phyloP scores from a whole-genome alignment of 2,888 invertebrate genomes.

The Dicranocentrus wangi region DNA sequence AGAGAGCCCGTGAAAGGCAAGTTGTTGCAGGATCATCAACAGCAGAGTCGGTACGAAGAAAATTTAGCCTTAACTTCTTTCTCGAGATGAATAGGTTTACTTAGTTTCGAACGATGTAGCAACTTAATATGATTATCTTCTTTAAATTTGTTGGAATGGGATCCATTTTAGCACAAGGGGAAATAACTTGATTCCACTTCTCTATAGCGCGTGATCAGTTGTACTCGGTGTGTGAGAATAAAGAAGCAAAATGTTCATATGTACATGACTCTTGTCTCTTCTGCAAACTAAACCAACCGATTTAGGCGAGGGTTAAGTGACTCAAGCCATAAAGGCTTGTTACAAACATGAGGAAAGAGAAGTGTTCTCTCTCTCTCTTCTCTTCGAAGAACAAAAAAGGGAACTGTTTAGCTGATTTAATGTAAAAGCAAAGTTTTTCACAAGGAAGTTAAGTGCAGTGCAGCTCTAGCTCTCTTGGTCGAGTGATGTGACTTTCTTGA shows the following conservation, averaged over 20 bases:
- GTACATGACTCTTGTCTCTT: constrained; percentile 15
- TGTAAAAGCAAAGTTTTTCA: constrained; percentile 63
- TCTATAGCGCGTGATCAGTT: background rate
- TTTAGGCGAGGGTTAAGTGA: constrained; percentile 61
- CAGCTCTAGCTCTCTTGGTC: background rate
- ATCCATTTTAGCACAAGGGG: constrained; percentile 26
- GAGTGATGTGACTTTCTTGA: constrained; percentile 31
- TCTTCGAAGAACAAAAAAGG: constrained; percentile 37
- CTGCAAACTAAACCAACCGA: constrained; percentile 53
- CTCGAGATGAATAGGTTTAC: constrained; percentile 52
- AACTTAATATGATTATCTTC: constrained; percentile 54
- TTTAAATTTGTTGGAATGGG: constrained; percentile 57
- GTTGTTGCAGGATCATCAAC: constrained; percentile 34
- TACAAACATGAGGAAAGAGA: constrained; percentile 27
- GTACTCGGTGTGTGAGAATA: background rate
- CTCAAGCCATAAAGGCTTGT: constrained; percentile 56
- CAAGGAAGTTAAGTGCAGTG: constrained; percentile 53
- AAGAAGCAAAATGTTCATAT: constrained; percentile 10
- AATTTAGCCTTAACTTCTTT: constrained; percentile 23
- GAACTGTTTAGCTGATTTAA: constrained; percentile 61
- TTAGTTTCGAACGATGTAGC: constrained; percentile 43
- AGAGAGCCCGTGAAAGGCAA: background rate
- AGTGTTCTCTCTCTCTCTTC: constrained; percentile 21
- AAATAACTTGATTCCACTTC: constrained; percentile 38
- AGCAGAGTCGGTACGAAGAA: background rate